Base-by-base conservation (phyloP, 2,888 invertebrate genomes). In the Gastracanthus pulcherrimus region DNA sequence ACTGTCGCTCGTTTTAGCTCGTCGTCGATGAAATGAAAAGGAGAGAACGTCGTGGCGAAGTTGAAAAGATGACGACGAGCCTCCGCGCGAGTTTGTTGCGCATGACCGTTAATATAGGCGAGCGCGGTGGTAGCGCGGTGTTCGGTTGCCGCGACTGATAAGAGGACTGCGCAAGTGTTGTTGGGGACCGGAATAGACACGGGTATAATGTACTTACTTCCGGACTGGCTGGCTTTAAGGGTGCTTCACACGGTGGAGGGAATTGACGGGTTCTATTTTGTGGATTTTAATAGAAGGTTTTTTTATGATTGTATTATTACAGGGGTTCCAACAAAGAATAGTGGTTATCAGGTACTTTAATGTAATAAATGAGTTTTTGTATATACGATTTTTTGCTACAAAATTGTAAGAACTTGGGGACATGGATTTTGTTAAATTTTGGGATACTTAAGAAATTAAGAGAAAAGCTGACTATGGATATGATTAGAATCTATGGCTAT, bases 1-100 rank as follows among this genome's bases (percentile, higher is more conserved):
- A 23, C 11, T 23, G 41, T 41, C 13, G 45, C 45, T 67, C 29
- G 29, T n/a, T n/a, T n/a, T n/a, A n/a, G n/a, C n/a, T n/a, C 19
- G 45, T 66, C 75, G 62, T 16, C 6, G 51, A 19, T 45, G 34
- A 23, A 60, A n/a, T n/a, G 34, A 26, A 76, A 64, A 66, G 13
- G 67, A 19, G 41, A 16, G 60, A 60, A n/a, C n/a, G n/a, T n/a
- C 45, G 58, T 29, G 31, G 7, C 34, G 69, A 13, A 3, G n/a
- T n/a, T n/a, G 11, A 19, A 34, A 66, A 45, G 74, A 72, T 67
- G 79, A 62, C 83, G 76, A 69, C 83, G 76, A 69, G 75, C 75
- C 80, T 55, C 80, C 62, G 19, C 11, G 48, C 19, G 26, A 19
- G 48, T 26, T n/a, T n/a, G n/a, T n/a, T n/a, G n/a, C n/a, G n/a